These are phyloP conservation scores for Glyptemys insculpta DNA, from an alignment of 2,797 vertebrate species.

Conservation along the genomic window DNA sequence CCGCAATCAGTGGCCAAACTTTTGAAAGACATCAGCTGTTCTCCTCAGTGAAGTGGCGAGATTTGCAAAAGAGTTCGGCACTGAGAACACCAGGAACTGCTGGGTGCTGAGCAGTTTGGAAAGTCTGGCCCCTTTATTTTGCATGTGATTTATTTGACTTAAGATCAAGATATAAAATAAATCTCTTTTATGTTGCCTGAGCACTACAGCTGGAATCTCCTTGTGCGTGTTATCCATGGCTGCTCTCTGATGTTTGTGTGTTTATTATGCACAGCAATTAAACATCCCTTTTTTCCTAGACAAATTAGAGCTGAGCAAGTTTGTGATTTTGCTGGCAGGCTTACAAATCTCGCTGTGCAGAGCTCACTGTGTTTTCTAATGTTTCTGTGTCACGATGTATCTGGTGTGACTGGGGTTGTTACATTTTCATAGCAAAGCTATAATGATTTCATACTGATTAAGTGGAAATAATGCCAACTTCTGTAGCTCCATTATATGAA, in stretches of 20 bases:
- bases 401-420: slow-evolving; percentile 72
- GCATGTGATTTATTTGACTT: slow-evolving; percentile 52
- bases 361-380: slow-evolving; percentile 63
- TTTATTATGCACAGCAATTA: slow-evolving; percentile 64
- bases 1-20: not conserved
- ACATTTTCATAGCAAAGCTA: slow-evolving; percentile 69
- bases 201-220: slow-evolving; percentile 2
- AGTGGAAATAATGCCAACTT: slow-evolving; percentile 58
- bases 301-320: slow-evolving; percentile 53
- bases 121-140: slow-evolving; percentile 55
- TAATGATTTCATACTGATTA: slow-evolving; percentile 74
- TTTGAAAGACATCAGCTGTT: slow-evolving; percentile 2
- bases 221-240: not conserved
- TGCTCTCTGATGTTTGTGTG: slow-evolving; percentile 39
- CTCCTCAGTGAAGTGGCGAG: not conserved
- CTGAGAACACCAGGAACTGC: not conserved
- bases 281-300: slow-evolving; percentile 67
- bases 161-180: slow-evolving; percentile 49
- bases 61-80: not conserved
- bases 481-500: not conserved
- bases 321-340: slow-evolving; percentile 70
- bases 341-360: slow-evolving; percentile 61
- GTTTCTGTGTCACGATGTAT: slow-evolving; percentile 73
- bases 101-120: slow-evolving; percentile 48
- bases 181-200: slow-evolving; percentile 36